Evolutionary conservation across 2,113 vertebrate species (phyloP).

Genomic region (Apeltes quadracus): DNA sequence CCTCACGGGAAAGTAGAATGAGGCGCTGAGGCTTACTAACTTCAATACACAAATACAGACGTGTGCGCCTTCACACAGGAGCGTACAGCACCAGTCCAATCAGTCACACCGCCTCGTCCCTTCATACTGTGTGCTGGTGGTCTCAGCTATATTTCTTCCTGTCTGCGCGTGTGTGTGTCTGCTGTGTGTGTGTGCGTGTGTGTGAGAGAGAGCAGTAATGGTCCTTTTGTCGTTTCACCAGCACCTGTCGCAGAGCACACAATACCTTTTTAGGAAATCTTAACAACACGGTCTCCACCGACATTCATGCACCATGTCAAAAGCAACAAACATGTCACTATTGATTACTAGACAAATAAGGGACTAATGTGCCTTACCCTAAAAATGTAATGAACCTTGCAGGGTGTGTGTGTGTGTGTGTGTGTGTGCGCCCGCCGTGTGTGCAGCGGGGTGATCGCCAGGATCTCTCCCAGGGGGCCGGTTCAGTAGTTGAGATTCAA

Average conservation of each 20-base stretch:
- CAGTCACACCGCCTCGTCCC: conserved; percentile 9
- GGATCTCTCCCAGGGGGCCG: background rate
- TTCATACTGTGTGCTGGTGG: background rate
- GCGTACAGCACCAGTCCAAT: background rate
- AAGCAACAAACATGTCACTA: background rate
- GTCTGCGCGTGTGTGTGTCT: conserved; percentile 7
- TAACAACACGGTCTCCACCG: conserved; percentile 17
- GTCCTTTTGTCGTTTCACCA: conserved; percentile 13
- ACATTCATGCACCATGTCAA: background rate
- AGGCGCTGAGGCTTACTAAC: conserved; percentile 1
- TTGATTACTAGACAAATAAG: conserved; percentile 7
- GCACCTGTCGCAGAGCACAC: conserved; percentile 11
- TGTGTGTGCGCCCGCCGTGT: background rate
- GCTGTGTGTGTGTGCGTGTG: conserved; percentile 16
- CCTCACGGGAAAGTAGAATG: conserved; percentile 18
- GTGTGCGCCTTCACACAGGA: background rate
- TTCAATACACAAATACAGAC: conserved; percentile 17
- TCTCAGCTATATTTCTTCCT: conserved; percentile 23
- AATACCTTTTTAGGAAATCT: background rate
- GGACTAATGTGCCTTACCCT: conserved; percentile 1
- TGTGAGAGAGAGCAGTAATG: conserved; percentile 3
- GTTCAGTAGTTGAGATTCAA: conserved; percentile 29
- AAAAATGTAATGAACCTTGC: conserved; percentile 16
- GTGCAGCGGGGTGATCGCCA: conserved; percentile 4
- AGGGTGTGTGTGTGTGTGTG: background rate